These are phyloP conservation scores for Chrysoperla carnea DNA, from an alignment of 1,140 invertebrate genomes.

Conservation along the genomic window DNA sequence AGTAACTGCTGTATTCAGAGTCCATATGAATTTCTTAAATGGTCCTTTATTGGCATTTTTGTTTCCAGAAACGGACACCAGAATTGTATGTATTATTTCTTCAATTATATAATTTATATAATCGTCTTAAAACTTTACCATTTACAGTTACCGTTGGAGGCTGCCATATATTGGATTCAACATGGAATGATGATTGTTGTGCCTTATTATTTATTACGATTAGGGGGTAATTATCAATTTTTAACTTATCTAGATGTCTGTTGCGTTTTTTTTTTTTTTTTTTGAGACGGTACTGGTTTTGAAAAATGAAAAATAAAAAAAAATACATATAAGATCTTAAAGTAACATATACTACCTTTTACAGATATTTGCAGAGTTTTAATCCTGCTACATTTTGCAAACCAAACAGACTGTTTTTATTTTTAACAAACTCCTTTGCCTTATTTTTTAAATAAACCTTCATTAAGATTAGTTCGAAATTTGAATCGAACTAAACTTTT, in stretches of 20 bases:
- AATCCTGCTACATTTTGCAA: too few species aligned
- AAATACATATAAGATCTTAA: too few species aligned
- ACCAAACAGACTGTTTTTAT: too few species aligned
- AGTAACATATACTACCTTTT: conserved; percentile 7
- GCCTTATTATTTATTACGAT: conserved; percentile 72
- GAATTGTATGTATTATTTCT: conserved; percentile 48
- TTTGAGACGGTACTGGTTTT: too few species aligned
- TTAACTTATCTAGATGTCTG: not conserved
- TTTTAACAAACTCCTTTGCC: too few species aligned
- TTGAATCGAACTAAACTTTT: too few species aligned
- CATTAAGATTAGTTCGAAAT: too few species aligned
- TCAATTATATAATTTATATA: conserved; percentile 2
- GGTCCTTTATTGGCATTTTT: conserved; percentile 76
- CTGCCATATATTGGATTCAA: conserved; percentile 82
- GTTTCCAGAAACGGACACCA: conserved; percentile 83
- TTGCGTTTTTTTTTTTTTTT: conserved; percentile 1
- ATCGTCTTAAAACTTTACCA: conserved; percentile 5
- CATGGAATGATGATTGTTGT: conserved; percentile 84
- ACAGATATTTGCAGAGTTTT: not conserved
- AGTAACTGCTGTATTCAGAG: conserved; percentile 66
- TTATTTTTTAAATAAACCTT: too few species aligned
- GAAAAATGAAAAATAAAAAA: too few species aligned
- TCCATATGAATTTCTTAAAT: conserved; percentile 81
- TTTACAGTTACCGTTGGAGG: conserved; percentile 72
- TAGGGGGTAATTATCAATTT: conserved; percentile 49